Base-by-base conservation (phyloP, 2,797 vertebrate genomes). In the Oreochromis grahami region DNA sequence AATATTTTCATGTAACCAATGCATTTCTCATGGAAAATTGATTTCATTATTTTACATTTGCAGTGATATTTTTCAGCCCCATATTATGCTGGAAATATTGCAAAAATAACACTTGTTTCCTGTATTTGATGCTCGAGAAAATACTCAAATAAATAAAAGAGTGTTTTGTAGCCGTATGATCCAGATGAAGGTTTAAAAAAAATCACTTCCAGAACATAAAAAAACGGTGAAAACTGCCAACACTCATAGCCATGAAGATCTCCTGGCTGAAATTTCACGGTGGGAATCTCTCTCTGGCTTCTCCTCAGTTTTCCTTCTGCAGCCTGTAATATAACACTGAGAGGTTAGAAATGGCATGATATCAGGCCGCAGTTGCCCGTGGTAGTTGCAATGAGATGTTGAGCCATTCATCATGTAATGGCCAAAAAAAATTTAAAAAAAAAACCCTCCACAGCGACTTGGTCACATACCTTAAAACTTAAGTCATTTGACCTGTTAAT, bases 41-140 rank as follows among this genome's bases (percentile, higher is more conserved):
- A 77, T 91, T 91, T 90, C 89, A 92, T 89, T 91, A 88, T 93
- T 95, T 88, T 80, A 88, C 86, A 88, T 92, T 93, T 89, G 80
- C 86, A 88, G 82, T 83, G 87, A 88, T 92, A 90, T 91, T 81
- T 91, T 86, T 91, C 86, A 77, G 51, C 45, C 87, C 80, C 65
- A 89, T 94, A 87, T 88, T 91, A 81, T 76, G 79, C 90, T 90
- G 83, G 84, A 91, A 52, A 80, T 65, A 11, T 76, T 80, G 68
- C 83, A 84, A 90, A 77, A 92, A 89, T 76, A 94, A 94, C 88
- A 89, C 14, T 4, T 41, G 84, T 89, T 93, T 92, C 89, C 90
- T 92, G 78, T 78, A 60, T 77, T 89, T 92, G 81, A 89, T 88
- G 83, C 89, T 87, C 48, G 19, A 89, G 80, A 89, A 91, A 89